phyloP scores from a whole-genome alignment of 2,113 vertebrate genomes.

The Aramus guarauna region DNA sequence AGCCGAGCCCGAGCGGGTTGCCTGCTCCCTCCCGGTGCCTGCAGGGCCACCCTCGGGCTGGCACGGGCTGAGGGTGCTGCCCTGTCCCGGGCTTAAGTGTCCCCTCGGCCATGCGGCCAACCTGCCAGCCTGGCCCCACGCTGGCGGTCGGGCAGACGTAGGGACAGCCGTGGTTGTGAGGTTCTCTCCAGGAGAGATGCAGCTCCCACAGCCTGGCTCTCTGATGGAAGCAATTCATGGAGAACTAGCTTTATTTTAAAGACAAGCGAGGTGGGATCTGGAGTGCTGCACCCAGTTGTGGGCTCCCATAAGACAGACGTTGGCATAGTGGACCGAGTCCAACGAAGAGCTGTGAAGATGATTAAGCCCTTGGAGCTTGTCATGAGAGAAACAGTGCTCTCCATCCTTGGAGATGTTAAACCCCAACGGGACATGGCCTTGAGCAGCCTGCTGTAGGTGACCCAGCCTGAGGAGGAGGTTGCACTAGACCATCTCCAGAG shows the following conservation, averaged over 20 bases:
- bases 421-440: fast-evolving
- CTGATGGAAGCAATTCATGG: neutral
- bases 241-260: neutral
- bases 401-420: neutral
- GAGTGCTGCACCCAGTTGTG: neutral
- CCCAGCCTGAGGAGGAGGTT: neutral
- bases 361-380: neutral
- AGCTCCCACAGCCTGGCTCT: neutral
- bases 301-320: neutral
- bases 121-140: neutral
- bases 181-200: neutral
- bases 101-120: neutral
- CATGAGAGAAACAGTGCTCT: neutral
- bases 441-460: neutral
- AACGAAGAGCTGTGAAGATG: neutral
- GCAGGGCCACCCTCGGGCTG: neutral
- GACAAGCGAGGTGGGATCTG: neutral
- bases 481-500: neutral
- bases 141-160: fast-evolving
- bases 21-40: neutral
- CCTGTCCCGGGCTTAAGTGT: neutral
- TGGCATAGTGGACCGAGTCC: neutral
- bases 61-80: neutral
- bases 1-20: neutral
- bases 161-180: fast-evolving